These are phyloP conservation scores for Temnopleurus reevesii DNA, from an alignment of 53 echinoderm and acorn worm genomes.

Conservation along the genomic window DNA sequence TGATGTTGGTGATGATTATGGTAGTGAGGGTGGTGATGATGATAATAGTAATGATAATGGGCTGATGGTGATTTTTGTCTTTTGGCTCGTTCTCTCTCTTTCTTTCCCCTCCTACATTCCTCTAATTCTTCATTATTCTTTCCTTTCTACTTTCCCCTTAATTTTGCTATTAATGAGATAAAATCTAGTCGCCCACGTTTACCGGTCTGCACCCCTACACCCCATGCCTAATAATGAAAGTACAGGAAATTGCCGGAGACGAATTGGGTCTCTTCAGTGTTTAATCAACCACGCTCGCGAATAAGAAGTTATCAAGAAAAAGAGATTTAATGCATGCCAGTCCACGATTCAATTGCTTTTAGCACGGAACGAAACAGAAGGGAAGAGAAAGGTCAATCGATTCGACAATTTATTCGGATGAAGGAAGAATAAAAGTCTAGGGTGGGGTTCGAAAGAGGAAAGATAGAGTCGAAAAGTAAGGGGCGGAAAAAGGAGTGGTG, in stretches of 20 bases:
- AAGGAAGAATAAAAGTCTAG: not conserved
- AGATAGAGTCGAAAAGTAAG: too few relatives aligned
- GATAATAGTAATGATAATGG: too few relatives aligned
- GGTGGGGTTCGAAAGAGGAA: too few relatives aligned
- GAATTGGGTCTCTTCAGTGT: not conserved
- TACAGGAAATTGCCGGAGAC: not conserved
- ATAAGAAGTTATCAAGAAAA: not conserved
- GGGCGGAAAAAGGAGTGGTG: too few relatives aligned
- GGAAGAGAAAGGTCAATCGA: conserved; percentile 7
- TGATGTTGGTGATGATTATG: too few relatives aligned
- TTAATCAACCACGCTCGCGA: not conserved
- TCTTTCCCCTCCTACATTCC: not conserved
- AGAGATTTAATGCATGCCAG: not conserved
- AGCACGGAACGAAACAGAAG: not conserved
- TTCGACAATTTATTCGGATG: not conserved
- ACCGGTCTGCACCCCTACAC: too few relatives aligned
- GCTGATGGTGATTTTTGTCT: too few relatives aligned
- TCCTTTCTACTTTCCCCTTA: not conserved
- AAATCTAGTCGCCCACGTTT: too few relatives aligned
- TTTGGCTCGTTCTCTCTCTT: not conserved
- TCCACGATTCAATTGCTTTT: not conserved
- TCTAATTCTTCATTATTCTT: not conserved
- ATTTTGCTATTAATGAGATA: not conserved
- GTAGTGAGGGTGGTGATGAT: too few relatives aligned
- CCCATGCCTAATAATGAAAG: not conserved